Conservation (phyloP, 1,140 invertebrate genomes). For the Pseudomyrmex sp. region DNA sequence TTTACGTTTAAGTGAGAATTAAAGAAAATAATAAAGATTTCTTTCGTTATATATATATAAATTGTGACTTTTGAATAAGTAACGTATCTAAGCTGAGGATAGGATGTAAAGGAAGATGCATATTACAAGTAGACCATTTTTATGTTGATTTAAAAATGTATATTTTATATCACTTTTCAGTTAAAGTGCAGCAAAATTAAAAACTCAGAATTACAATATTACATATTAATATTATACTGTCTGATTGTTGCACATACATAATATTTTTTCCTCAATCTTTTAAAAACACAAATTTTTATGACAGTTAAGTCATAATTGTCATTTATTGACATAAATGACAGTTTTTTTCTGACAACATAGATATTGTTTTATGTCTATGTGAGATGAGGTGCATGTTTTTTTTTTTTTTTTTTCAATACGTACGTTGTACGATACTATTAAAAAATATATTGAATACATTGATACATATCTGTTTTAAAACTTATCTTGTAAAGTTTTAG, state of each 20-base stretch:
- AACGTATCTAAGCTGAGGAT: neutral
- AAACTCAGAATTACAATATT: slow-evolving; percentile 8
- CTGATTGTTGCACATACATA: slow-evolving; percentile 4
- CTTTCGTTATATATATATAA: neutral
- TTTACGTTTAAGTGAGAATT: neutral
- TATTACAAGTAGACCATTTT: neutral
- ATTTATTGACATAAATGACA: neutral
- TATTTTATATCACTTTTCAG: slow-evolving; percentile 30
- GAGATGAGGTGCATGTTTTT: neutral
- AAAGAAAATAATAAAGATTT: neutral
- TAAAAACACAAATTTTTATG: slow-evolving; percentile 4
- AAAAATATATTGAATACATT: too few species aligned
- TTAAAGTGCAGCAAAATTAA: slow-evolving; percentile 14
- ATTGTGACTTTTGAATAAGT: neutral
- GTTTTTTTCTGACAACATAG: neutral
- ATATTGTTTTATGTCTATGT: slow-evolving; percentile 2
- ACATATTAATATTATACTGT: slow-evolving; percentile 14
- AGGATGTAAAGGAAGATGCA: neutral
- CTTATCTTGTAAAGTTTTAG: too few species aligned
- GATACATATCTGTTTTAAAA: too few species aligned
- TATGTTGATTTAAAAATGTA: slow-evolving; percentile 35
- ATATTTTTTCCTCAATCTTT: slow-evolving; percentile 29
- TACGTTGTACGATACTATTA: slow-evolving; percentile 17
- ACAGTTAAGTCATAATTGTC: too few species aligned
- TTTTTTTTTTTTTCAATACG: slow-evolving; percentile 31